Evolutionary conservation across 1,140 invertebrate genomes (phyloP), one percentile per base, ranked within the genome.

Genomic region (Trichoplusia ni): DNA sequence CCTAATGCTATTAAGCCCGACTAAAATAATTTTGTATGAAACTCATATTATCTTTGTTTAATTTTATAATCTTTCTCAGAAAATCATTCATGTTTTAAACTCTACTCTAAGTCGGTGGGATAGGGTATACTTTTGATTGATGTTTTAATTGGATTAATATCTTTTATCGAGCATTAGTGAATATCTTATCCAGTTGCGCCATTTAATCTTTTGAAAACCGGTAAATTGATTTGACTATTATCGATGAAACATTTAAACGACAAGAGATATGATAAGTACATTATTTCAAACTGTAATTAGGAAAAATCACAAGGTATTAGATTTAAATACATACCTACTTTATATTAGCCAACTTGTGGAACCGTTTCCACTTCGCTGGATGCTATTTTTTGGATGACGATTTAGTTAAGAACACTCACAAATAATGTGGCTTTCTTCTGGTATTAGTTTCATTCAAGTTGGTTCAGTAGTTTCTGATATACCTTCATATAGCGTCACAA

Each of bases 111-210:
- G 13, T 33, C 35, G 5, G 7, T 37, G 44, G 7, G 9, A 27
- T 40, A 27, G 40, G 13, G 1, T 37, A 18, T 1, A 27, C 11
- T 47, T 23, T 49, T 4, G 23, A 14, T 40, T 38, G 40, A 1
- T 14, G 9, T 1, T 13, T 9, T 18, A 11, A 21, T 33, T 38
- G 14, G 27, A 51, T 37, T 40, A 51, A 27, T 33, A 16, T 38
- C 2, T 23, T 18, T 9, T 14, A 46, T 33, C 14, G 33, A 9
- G 5, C 21, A 38, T 51, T 3, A 21, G 18, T 47, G 8, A 29
- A 11, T 62, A 62, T 62, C 59, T 62, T 29, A 62, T 62, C 59
- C 5, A 25, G 33, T 0, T 61, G 8, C 27, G 44, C 11, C 2
- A 8, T 51, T 7, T 62, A 40, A 25, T 62, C 19, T 13, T 14